Evolutionary conservation across 2,888 invertebrate species (phyloP).

Genomic region (Tipula lateralis): DNA sequence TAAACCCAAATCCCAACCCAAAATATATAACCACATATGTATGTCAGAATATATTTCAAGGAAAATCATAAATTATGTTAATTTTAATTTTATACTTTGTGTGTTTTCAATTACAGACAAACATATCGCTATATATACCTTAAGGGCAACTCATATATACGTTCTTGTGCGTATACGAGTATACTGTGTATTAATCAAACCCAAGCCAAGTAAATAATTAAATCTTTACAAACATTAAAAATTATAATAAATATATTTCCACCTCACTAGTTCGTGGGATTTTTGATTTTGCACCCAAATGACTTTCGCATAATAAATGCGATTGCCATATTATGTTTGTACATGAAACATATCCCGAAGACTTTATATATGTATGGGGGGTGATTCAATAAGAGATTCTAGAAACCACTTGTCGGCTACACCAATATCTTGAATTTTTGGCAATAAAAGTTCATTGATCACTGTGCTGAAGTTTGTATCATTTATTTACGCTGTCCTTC

Average conservation of each 20-base stretch:
- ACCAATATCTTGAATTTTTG: too few relatives aligned
- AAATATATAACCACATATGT: too few relatives aligned
- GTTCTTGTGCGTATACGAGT: background rate
- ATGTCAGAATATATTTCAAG: too few relatives aligned
- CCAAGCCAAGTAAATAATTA: background rate
- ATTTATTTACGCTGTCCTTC: too few relatives aligned
- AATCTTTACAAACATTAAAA: background rate
- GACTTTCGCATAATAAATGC: background rate
- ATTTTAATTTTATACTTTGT: background rate
- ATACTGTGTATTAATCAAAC: too few relatives aligned
- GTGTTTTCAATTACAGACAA: background rate
- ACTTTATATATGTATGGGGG: too few relatives aligned
- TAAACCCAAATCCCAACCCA: too few relatives aligned
- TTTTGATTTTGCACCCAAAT: background rate
- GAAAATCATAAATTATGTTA: background rate
- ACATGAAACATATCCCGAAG: background rate
- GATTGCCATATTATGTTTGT: background rate
- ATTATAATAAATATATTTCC: background rate
- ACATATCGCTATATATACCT: background rate
- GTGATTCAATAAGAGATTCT: too few relatives aligned
- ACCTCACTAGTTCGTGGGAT: background rate
- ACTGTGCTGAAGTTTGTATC: too few relatives aligned
- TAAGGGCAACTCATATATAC: background rate
- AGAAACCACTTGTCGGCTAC: too few relatives aligned
- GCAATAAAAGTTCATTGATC: too few relatives aligned